A percentile compares a stretch with the other conserved stretches of the same genome.
Conservation (phyloP, 2,797 vertebrate species). For the Tachyglossus aculeatus region DNA sequence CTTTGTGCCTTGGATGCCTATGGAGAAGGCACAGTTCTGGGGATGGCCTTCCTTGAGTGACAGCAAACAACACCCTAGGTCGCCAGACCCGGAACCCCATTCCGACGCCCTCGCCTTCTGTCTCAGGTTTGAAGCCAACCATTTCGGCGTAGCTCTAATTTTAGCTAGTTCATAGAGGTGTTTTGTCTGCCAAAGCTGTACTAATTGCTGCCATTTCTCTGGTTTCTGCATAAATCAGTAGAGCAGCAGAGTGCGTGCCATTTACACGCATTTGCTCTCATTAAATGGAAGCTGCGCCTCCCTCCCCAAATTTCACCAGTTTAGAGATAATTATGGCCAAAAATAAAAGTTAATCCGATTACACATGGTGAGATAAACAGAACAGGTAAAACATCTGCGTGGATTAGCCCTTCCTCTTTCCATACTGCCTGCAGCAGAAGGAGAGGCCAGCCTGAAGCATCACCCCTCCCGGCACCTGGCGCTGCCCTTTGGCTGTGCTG, state of each 20-base stretch:
- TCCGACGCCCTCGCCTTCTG: background rate
- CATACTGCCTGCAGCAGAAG: constrained; percentile 1
- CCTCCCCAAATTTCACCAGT: constrained; percentile 47
- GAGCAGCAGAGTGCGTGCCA: constrained; percentile 3
- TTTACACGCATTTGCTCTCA: constrained; percentile 47
- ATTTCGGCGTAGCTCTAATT: background rate
- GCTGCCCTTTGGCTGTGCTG: no score
- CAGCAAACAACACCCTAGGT: no score
- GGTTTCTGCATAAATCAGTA: constrained; percentile 52
- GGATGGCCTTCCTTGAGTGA: no score
- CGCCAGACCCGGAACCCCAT: no score
- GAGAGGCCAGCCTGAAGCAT: no score
- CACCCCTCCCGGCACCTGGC: no score
- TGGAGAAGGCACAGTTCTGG: no score
- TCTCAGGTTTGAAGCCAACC: background rate
- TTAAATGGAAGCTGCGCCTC: constrained; percentile 47
- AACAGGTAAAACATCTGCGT: constrained; percentile 30
- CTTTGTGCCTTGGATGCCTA: no score
- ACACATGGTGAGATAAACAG: constrained; percentile 48
- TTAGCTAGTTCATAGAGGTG: constrained; percentile 8
- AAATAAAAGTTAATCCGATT: constrained; percentile 54
- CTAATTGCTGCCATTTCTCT: constrained; percentile 37
- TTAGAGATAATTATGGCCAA: constrained; percentile 55
- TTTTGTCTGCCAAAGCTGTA: constrained; percentile 8
- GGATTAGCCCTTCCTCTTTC: background rate